Evolutionary conservation across 2,797 vertebrate genomes (phyloP).

Genomic region (Acridotheres tristis): DNA sequence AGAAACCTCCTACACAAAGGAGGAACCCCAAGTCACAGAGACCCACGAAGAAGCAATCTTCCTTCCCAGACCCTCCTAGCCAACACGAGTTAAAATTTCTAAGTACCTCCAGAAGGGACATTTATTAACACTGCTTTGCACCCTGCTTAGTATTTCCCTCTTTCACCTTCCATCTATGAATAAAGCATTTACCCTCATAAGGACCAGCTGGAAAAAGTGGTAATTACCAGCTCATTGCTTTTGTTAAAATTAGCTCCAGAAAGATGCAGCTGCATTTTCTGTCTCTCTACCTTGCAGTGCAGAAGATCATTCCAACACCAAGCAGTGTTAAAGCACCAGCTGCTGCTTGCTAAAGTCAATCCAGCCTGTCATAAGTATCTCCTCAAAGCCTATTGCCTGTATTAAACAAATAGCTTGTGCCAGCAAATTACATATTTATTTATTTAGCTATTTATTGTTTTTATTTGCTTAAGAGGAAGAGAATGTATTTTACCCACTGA

Average conservation of each 20-base stretch:
- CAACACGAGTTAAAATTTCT: not conserved
- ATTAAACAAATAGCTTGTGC: slow-evolving; percentile 51
- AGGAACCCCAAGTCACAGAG: not conserved
- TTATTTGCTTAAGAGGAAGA: not conserved
- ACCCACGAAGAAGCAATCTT: not conserved
- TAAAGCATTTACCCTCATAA: slow-evolving; percentile 26
- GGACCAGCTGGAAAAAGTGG: slow-evolving; percentile 37
- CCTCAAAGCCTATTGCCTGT: slow-evolving; percentile 24
- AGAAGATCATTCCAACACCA: slow-evolving; percentile 13
- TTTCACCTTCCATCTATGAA: not conserved
- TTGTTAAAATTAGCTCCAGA: slow-evolving; percentile 39
- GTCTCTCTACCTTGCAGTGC: slow-evolving; percentile 1
- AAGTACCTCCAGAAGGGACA: not conserved
- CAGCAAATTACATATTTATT: slow-evolving; percentile 28
- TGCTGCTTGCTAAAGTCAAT: slow-evolving; percentile 51
- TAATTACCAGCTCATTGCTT: slow-evolving; percentile 32
- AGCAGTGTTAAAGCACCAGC: slow-evolving; percentile 47
- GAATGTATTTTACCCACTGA: not conserved
- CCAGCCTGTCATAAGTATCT: slow-evolving; percentile 26
- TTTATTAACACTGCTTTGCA: not conserved
- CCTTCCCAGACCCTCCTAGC: not conserved
- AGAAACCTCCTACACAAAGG: not conserved
- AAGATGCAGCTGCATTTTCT: slow-evolving; percentile 59
- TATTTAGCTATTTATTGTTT: slow-evolving; percentile 26
- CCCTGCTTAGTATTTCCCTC: not conserved